Evolutionary conservation across 2,888 invertebrate genomes (phyloP), one percentile per base, ranked within the genome.

Genomic region (Seladonia tumulorum): DNA sequence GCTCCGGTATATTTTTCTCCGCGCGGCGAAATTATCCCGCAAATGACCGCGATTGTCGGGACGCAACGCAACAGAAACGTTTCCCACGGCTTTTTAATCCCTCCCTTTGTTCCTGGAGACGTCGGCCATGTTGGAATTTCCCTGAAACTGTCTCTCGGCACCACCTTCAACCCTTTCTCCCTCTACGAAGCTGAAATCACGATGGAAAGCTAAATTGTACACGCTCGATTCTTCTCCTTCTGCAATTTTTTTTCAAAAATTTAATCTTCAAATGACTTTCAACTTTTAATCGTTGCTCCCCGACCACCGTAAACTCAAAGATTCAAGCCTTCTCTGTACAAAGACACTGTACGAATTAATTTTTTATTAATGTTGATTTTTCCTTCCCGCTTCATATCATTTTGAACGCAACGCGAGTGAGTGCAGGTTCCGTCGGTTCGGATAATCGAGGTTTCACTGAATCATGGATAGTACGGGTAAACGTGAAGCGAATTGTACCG

Each of bases 21-120:
- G 42, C 73, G 49, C 68, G 70, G 29, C 74, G 49, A 72, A 85
- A 85, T 86, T 85, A 83, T 85, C 60, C 42, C 57, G 63, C 83
- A 83, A 83, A 83, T 47, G 83, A 83, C 73, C 82, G 22, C 39
- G 73, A 83, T 83, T 83, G 83, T 83, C 68, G 73, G 10, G 25
- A 73, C 29, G 83, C 76, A 83, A 75, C 71, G 60, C 78, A 66
- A 68, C 73, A 63, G 63, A 63, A 63, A 63, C 63, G 10, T 49
- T n/a, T 57, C 14, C 53, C 12, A 49, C 42, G 60, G 72, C 72
- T 49, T 79, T 57, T 60, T 47, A 66, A 29, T 80, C 63, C 16
- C 25, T 5, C 25, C 77, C n/a, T 77, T 81, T 75, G 77, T 81
- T 76, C 39, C 16, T 8, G 22, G 10, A 42, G 22, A 39, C 53